Conservation (phyloP, 2,888 invertebrate species). For the Aricia artaxerxes region DNA sequence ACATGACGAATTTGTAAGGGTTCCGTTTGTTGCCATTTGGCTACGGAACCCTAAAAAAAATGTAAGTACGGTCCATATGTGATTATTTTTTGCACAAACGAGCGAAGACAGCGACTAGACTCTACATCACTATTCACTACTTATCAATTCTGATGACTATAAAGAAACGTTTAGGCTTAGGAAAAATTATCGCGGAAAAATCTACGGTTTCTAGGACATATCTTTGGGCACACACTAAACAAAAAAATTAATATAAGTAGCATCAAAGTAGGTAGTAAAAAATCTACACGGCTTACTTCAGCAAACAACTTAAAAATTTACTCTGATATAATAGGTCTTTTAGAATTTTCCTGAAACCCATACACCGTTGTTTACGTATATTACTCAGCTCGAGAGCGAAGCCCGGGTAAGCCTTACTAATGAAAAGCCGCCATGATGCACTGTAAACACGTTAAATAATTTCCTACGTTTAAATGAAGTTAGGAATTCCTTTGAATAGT, state of each 20-base stretch:
- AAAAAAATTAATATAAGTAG: neutral
- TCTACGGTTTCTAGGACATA: no score
- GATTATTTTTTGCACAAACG: no score
- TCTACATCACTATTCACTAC: no score
- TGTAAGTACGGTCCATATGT: no score
- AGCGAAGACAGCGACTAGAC: no score
- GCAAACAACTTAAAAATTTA: conserved; percentile 4
- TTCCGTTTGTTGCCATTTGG: no score
- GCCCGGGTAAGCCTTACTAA: conserved; percentile 25
- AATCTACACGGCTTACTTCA: neutral
- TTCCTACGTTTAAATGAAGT: conserved; percentile 26
- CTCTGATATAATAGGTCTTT: conserved; percentile 22
- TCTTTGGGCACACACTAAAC: no score
- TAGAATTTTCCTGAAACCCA: conserved; percentile 25
- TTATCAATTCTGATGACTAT: no score
- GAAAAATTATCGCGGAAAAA: no score
- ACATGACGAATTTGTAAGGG: no score
- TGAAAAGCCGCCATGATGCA: conserved; percentile 29
- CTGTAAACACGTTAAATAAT: conserved; percentile 26
- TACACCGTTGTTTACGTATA: conserved; percentile 28
- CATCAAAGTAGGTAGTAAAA: neutral
- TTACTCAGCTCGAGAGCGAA: conserved; percentile 17
- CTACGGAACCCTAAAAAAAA: no score
- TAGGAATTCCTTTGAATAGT: conserved; percentile 21
- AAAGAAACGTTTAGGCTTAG: no score